These are phyloP conservation scores for Apamea anceps DNA, from an alignment of 2,888 invertebrate species.

Conservation along the genomic window DNA sequence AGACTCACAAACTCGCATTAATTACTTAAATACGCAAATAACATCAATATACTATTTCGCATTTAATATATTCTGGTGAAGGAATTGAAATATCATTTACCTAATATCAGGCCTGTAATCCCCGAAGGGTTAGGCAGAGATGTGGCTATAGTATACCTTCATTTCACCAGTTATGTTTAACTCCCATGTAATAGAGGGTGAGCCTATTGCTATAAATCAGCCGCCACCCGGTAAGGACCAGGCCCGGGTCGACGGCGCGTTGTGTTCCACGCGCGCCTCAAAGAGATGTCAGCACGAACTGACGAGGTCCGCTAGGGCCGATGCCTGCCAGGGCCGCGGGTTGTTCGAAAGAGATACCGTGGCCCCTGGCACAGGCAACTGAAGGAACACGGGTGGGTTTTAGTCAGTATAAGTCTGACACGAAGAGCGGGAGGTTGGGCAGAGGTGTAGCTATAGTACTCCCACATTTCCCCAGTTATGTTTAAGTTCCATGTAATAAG, in stretches of 20 bases:
- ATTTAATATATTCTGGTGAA: conserved; percentile 10
- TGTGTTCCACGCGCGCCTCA: too few relatives aligned
- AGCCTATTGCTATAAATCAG: background rate
- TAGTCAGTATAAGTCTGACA: too few relatives aligned
- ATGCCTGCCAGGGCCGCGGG: too few relatives aligned
- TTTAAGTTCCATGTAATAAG: background rate
- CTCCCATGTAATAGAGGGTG: too few relatives aligned
- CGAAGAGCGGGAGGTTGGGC: background rate
- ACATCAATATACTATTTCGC: conserved; percentile 16
- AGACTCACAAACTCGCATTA: conserved; percentile 2
- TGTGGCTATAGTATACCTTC: background rate
- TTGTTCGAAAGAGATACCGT: too few relatives aligned
- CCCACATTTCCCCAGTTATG: background rate
- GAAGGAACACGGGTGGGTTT: too few relatives aligned
- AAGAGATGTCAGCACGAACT: too few relatives aligned
- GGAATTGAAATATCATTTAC: conserved; percentile 64
- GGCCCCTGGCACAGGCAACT: too few relatives aligned
- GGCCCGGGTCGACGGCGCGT: too few relatives aligned
- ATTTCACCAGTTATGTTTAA: too few relatives aligned
- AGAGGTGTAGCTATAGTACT: background rate
- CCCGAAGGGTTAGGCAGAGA: background rate
- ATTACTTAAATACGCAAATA: conserved; percentile 44
- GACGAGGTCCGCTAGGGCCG: too few relatives aligned
- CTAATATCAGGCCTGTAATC: background rate
- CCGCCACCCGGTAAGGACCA: too few relatives aligned